These are phyloP conservation scores for Leptobrachium ailaonicum DNA, from an alignment of 2,113 vertebrate species.

Conservation along the genomic window DNA sequence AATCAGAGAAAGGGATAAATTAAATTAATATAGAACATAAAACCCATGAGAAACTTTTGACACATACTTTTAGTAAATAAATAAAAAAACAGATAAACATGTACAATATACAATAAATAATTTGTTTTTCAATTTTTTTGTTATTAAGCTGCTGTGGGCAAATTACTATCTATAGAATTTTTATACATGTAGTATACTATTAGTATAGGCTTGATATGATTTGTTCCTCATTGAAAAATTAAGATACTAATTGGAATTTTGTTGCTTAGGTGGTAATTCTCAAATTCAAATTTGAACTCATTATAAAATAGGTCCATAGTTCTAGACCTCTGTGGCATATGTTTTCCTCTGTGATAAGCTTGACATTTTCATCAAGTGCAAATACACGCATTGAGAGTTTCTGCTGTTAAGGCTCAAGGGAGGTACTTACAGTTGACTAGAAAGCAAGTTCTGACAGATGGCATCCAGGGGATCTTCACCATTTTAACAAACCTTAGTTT, in stretches of 20 bases:
- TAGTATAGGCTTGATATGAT: too few relatives aligned
- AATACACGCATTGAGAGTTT: neutral
- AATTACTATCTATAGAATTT: too few relatives aligned
- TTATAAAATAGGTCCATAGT: neutral
- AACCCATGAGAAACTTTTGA: too few relatives aligned
- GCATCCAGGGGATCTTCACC: neutral
- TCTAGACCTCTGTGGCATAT: neutral
- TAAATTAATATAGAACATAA: too few relatives aligned
- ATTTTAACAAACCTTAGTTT: neutral
- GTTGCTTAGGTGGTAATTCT: neutral
- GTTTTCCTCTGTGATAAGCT: constrained; percentile 10
- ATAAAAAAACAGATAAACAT: too few relatives aligned
- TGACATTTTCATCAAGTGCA: constrained; percentile 28
- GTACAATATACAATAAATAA: too few relatives aligned
- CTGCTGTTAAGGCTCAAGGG: constrained; percentile 19
- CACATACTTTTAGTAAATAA: too few relatives aligned
- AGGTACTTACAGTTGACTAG: neutral
- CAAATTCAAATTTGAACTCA: neutral
- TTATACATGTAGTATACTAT: too few relatives aligned
- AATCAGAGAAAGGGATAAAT: too few relatives aligned
- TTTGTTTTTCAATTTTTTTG: too few relatives aligned
- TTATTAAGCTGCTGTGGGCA: too few relatives aligned
- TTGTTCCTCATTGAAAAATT: too few relatives aligned
- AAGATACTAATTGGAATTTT: neutral
- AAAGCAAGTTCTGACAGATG: neutral